Percentiles rank a stretch among this genome's conserved stretches.
Evolutionary conservation across 2,113 vertebrate species (phyloP).

Genomic region (Felis chaus): DNA sequence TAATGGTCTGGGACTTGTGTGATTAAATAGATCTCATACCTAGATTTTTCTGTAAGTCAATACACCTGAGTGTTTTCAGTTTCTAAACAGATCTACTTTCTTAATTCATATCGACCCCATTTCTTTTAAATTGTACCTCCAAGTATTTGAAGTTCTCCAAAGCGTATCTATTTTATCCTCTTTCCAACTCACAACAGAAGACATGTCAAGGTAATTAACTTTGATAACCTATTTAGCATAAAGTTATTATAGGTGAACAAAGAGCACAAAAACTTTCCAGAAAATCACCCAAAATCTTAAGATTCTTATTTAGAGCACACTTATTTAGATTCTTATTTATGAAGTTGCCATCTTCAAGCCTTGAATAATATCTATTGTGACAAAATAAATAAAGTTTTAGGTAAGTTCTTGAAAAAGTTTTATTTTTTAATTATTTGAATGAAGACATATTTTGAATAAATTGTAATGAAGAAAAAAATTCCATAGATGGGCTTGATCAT

Average conservation of each 20-base stretch:
- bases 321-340: no score
- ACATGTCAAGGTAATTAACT: conserved; percentile 67
- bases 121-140: conserved; percentile 66
- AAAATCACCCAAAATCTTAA: neutral
- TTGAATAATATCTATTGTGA: neutral
- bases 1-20: conserved; percentile 60
- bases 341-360: neutral
- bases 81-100: conserved; percentile 66
- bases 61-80: conserved; percentile 62
- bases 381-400: neutral
- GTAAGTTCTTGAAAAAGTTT: neutral
- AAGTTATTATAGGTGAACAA: conserved; percentile 55
- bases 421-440: neutral
- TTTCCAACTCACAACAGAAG: conserved; percentile 57
- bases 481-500: neutral
- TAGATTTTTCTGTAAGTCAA: conserved; percentile 61
- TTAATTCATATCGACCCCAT: conserved; percentile 74
- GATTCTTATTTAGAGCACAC: conserved; percentile 1
- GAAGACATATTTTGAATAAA: neutral
- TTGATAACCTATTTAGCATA: conserved; percentile 65
- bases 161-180: conserved; percentile 72
- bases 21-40: conserved; percentile 68
- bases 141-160: conserved; percentile 71
- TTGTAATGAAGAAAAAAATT: neutral
- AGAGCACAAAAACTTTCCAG: conserved; percentile 18